Evolutionary conservation across 1,140 invertebrate genomes (phyloP).

Genomic region (Batillaria attramentaria): DNA sequence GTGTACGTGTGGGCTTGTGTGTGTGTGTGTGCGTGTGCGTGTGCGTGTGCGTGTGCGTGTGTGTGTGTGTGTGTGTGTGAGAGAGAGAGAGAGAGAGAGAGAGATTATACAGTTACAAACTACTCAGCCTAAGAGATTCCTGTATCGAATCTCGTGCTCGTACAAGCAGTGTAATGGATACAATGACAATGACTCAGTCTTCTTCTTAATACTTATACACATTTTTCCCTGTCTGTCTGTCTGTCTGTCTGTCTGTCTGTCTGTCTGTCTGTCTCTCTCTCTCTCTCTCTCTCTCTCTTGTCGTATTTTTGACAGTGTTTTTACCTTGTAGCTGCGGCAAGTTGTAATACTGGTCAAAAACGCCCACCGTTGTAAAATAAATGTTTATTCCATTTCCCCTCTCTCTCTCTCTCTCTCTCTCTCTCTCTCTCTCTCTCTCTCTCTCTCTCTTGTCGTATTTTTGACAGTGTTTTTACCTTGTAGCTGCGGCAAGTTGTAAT

Average conservation of each 20-base stretch:
- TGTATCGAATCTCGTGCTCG: neutral
- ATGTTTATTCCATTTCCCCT: too few species aligned
- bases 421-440: neutral
- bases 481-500: too few species aligned
- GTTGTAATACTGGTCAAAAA: too few species aligned
- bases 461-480: too few species aligned
- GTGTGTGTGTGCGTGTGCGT: neutral
- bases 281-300: neutral
- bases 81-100: slow-evolving; percentile 2
- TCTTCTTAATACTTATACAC: neutral
- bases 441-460: too few species aligned
- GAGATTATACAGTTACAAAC: neutral
- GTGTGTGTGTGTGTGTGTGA: neutral
- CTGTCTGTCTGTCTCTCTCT: neutral
- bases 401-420: neutral
- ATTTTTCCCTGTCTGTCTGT: neutral
- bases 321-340: too few species aligned
- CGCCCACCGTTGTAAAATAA: too few species aligned
- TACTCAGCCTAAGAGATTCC: neutral
- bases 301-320: neutral
- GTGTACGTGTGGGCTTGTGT: neutral
- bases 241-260: neutral
- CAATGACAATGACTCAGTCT: neutral
- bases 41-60: neutral
- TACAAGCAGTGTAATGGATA: neutral